phyloP scores from a whole-genome alignment of 2,888 invertebrate species.

The Allacma fusca region DNA sequence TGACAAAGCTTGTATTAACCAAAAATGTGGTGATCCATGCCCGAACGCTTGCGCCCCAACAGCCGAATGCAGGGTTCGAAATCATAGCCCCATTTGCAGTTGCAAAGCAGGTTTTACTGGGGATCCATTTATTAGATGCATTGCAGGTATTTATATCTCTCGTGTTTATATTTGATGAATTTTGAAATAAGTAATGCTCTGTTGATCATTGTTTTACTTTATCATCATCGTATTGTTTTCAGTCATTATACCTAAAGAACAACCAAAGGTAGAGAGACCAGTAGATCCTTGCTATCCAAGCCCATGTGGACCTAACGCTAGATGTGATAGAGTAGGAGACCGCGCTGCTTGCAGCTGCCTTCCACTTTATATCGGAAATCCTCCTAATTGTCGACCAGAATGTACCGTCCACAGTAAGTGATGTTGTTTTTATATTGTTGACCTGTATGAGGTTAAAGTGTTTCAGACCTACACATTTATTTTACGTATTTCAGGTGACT shows the following conservation, averaged over 20 bases:
- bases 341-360: conserved; percentile 79
- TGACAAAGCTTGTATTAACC: conserved; percentile 83
- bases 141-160: conserved; percentile 19
- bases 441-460: too few relatives aligned
- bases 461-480: too few relatives aligned
- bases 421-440: conserved; percentile 67
- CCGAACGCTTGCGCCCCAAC: conserved; percentile 59
- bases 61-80: conserved; percentile 53
- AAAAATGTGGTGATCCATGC: conserved; percentile 87
- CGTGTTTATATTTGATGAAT: too few relatives aligned
- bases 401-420: conserved; percentile 71
- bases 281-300: conserved; percentile 78
- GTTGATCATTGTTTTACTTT: too few relatives aligned
- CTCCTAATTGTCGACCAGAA: conserved; percentile 69
- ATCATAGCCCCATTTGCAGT: conserved; percentile 55
- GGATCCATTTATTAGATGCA: conserved; percentile 60
- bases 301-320: conserved; percentile 81
- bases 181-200: too few relatives aligned
- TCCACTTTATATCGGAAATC: conserved; percentile 66
- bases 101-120: conserved; percentile 60
- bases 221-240: too few relatives aligned
- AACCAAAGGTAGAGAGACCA: conserved; percentile 67
- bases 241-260: conserved; percentile 53
- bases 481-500: conserved; percentile 47
- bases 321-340: conserved; percentile 72